Evolutionary conservation across 2,113 vertebrate species (phyloP).

Genomic region (Cromileptes altivelis): DNA sequence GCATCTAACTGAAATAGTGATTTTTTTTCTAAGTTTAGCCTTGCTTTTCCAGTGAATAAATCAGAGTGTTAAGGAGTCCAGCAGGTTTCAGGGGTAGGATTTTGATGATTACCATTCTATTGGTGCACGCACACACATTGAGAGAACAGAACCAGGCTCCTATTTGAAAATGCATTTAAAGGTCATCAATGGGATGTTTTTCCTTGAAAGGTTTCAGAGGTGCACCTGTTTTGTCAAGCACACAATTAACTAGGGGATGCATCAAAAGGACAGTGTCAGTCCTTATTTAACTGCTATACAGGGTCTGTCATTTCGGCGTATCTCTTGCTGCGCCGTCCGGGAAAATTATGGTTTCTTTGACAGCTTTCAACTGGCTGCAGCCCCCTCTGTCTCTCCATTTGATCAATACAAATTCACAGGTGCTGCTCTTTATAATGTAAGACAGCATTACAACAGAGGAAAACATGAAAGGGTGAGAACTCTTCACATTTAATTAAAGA

Average conservation of each 20-base stretch:
- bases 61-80: neutral
- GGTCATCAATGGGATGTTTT: conserved; percentile 4
- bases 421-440: conserved; percentile 56
- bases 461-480: conserved; percentile 30
- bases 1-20: neutral
- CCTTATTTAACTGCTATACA: conserved; percentile 11
- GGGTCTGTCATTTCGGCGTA: neutral
- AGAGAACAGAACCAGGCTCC: neutral
- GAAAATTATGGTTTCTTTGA: conserved; percentile 54
- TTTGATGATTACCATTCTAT: neutral
- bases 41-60: conserved; percentile 1
- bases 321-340: conserved; percentile 46
- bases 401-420: conserved; percentile 65
- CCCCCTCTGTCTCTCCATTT: conserved; percentile 46
- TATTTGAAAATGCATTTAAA: conserved; percentile 22
- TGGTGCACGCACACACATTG: neutral
- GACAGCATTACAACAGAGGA: conserved; percentile 35
- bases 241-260: neutral
- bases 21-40: neutral
- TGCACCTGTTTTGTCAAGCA: conserved; percentile 10
- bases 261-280: conserved; percentile 18
- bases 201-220: conserved; percentile 3
- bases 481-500: conserved; percentile 21
- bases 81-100: neutral
- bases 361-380: conserved; percentile 36